Evolutionary conservation across 2,888 invertebrate species (phyloP), one percentile per base, ranked within the genome.

Genomic region (Plagodis dolabraria): DNA sequence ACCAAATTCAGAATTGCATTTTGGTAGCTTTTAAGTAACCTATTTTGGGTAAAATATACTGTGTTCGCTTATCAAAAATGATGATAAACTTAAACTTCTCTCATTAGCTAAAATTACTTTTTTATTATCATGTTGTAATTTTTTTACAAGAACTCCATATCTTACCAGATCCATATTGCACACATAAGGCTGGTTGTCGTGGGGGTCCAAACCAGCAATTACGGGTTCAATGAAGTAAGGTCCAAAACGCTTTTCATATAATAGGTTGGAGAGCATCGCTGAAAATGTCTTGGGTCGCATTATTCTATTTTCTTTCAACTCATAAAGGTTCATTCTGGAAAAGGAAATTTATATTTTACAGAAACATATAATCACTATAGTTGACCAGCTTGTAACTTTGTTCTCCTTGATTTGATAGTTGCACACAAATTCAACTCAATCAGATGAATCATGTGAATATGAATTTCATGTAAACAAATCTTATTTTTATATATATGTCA

Each of bases 141-240:
- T 38, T 38, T 9, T n/a, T n/a, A n/a, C n/a, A n/a, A n/a, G n/a
- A n/a, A n/a, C 11, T 34, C 10, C 38, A 46, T 22, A 34, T 46
- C 94, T 98, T 87, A 99, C 98, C 76, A 99, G 92, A 93, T 99
- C 99, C 97, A 99, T 98, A 76, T 96, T 96, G 80, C 97, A 97
- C 56, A 99, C 96, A 76, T 96, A 99, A 0, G 99, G 99, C 75
- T 98, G 95, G 72, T 93, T 94, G 35, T 96, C 96, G 44, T 95
- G 95, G 0, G 98, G 96, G 82, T 99, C 96, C 12, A 99, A 86
- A 7, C 98, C 99, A 58, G 99, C 99, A 63, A 99, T 95, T 0
- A 99, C 96, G 0, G 99, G 99, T 82, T 99, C 99, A 64, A 99
- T 96, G 89, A 99, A 99, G 86, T 98, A 99, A 0, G 99, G 99